These are phyloP conservation scores for Melipona beecheii DNA, from an alignment of 2,888 invertebrate genomes.

Conservation along the genomic window DNA sequence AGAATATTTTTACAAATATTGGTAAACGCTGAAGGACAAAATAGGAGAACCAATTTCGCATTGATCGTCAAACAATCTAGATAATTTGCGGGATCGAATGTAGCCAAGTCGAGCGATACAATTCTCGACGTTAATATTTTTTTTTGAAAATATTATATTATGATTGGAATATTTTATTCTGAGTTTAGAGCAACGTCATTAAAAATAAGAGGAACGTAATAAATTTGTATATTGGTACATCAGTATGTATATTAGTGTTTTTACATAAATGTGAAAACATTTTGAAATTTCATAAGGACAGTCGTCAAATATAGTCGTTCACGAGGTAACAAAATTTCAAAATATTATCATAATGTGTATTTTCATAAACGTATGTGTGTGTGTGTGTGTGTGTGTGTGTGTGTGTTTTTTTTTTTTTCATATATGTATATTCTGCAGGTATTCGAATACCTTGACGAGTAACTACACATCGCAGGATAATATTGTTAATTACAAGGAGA, in stretches of 20 bases:
- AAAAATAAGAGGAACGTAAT: background rate
- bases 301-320: background rate
- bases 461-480: too few species aligned
- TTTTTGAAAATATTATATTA: background rate
- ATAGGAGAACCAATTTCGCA: slow-evolving; percentile 37
- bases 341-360: background rate
- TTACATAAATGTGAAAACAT: background rate
- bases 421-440: too few species aligned
- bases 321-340: background rate
- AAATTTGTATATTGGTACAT: background rate
- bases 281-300: too few species aligned
- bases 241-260: background rate
- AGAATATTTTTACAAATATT: slow-evolving; percentile 18
- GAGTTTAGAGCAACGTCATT: background rate
- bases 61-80: slow-evolving; percentile 38
- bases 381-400: too few species aligned
- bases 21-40: background rate
- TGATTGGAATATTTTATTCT: too few species aligned
- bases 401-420: too few species aligned
- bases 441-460: too few species aligned
- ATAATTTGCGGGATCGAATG: slow-evolving; percentile 26
- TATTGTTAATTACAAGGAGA: too few species aligned
- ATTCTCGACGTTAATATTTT: background rate
- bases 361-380: too few species aligned
- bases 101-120: background rate